These are phyloP conservation scores for Synchiropus splendidus DNA, from an alignment of 2,113 vertebrate species.

Conservation along the genomic window DNA sequence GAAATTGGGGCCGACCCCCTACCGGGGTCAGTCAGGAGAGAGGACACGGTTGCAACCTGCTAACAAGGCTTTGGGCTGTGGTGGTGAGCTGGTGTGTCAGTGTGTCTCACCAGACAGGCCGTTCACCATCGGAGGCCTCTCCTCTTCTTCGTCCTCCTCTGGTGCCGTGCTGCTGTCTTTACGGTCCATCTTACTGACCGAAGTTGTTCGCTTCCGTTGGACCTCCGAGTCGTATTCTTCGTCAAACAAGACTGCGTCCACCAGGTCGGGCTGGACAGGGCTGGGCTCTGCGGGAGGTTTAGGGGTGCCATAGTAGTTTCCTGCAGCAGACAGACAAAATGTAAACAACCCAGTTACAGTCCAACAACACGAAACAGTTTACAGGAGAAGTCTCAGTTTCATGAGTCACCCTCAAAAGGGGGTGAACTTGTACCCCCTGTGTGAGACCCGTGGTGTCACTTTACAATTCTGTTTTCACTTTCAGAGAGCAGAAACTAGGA, in stretches of 20 bases:
- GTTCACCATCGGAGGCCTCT: constrained; percentile 80
- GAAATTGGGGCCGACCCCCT: no score
- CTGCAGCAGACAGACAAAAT: constrained; percentile 45
- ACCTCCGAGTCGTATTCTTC: constrained; percentile 90
- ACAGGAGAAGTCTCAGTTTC: background rate
- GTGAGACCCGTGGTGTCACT: no score
- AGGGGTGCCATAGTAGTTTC: constrained; percentile 95
- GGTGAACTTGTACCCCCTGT: no score
- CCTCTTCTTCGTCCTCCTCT: constrained; percentile 95
- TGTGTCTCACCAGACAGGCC: constrained; percentile 75
- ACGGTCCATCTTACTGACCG: constrained; percentile 95
- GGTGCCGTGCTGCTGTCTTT: constrained; percentile 87
- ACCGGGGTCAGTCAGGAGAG: no score
- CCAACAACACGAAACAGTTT: no score
- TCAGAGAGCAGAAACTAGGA: no score
- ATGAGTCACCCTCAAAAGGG: no score
- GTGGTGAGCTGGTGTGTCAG: no score
- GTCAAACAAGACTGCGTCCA: constrained; percentile 95
- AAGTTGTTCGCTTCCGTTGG: constrained; percentile 90
- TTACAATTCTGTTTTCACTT: no score
- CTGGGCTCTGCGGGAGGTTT: constrained; percentile 93
- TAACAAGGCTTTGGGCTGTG: background rate
- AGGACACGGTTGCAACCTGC: background rate
- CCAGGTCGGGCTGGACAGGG: constrained; percentile 88
- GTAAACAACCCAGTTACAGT: no score